phyloP scores from a whole-genome alignment of 2,888 invertebrate species.

The Troides helena region DNA sequence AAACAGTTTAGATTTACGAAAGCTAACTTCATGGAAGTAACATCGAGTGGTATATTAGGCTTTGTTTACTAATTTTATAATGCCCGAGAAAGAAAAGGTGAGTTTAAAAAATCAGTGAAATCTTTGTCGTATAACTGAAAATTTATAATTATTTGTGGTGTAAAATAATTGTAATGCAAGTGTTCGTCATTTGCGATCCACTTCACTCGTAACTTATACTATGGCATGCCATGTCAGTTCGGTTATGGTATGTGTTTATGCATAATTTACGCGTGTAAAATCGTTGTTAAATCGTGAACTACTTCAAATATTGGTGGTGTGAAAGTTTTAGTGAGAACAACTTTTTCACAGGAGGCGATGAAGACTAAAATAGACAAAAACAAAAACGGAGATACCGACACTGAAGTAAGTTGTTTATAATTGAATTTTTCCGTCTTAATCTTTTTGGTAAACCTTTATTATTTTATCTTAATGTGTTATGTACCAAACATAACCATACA shows the following conservation, averaged over 20 bases:
- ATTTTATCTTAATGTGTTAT: slow-evolving; percentile 1
- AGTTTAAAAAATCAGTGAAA: slow-evolving; percentile 40
- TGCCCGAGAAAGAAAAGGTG: slow-evolving; percentile 65
- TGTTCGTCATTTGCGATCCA: slow-evolving; percentile 58
- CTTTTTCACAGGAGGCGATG: slow-evolving; percentile 76
- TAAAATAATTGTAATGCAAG: slow-evolving; percentile 31
- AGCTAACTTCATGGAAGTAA: slow-evolving; percentile 56
- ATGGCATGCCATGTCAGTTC: slow-evolving; percentile 69
- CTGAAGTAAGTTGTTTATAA: slow-evolving; percentile 75
- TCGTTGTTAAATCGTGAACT: slow-evolving; percentile 54
- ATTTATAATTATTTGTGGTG: slow-evolving; percentile 15
- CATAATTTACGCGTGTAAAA: slow-evolving; percentile 67
- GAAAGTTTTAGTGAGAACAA: slow-evolving; percentile 62
- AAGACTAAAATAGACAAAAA: slow-evolving; percentile 81
- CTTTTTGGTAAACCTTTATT: not conserved
- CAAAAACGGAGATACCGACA: slow-evolving; percentile 77
- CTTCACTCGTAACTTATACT: slow-evolving; percentile 48
- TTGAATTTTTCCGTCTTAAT: slow-evolving; percentile 19
- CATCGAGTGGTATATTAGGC: slow-evolving; percentile 56
- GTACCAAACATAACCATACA: not conserved
- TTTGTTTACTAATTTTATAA: slow-evolving; percentile 55
- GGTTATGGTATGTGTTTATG: slow-evolving; percentile 66
- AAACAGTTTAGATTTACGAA: slow-evolving; percentile 42
- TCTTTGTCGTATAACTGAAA: slow-evolving; percentile 30
- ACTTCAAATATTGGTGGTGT: slow-evolving; percentile 56